Evolutionary conservation across 2,888 invertebrate genomes (phyloP), one percentile per base, ranked within the genome.

Genomic region (Yponomeuta malinellus): DNA sequence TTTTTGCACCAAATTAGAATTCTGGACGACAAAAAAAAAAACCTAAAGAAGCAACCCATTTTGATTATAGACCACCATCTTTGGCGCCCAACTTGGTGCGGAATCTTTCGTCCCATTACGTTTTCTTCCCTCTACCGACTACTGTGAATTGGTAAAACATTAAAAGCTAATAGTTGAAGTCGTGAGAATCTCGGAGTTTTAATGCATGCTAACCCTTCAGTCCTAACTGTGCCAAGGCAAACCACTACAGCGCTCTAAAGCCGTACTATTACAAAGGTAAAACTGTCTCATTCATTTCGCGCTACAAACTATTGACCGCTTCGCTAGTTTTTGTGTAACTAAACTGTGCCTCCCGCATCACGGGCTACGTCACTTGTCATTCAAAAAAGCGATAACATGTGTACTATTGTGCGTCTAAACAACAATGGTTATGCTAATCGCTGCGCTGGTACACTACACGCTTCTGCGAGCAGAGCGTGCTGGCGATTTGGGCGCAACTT

Each of bases 381-480:
- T 87, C 85, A 87, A 81, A 81, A 77, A 74, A 75, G 74, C 63
- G 78, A 78, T 79, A 84, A 83, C 85, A 84, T 83, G 86, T 84
- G 86, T 79, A 77, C 74, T 74, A 74, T 79, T 79, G 78, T 76
- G 77, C 79, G 79, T 78, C 74, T 72, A 71, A 76, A 74, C 78
- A 87, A 79, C 89, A 89, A 89, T 89, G 81, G 85, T 74, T 90
- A 90, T 90, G 90, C 79, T 90, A 90, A 90, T 90, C 86, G 80
- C 76, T 77, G 74, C 86, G 80, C 76, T 77, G 74, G 81, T 78
- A 76, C 33, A 33, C 33, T n/a, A 43, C 8, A 59, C 52, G 52
- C 52, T 59, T 59, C 52, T 59, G 52, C 52, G 52, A 48, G 67
- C 70, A 63, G 10, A 29, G 85, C 86, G 85, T 86, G 88, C 89